Conservation (phyloP, 2,888 invertebrate genomes). For the Rotaria macrura region DNA sequence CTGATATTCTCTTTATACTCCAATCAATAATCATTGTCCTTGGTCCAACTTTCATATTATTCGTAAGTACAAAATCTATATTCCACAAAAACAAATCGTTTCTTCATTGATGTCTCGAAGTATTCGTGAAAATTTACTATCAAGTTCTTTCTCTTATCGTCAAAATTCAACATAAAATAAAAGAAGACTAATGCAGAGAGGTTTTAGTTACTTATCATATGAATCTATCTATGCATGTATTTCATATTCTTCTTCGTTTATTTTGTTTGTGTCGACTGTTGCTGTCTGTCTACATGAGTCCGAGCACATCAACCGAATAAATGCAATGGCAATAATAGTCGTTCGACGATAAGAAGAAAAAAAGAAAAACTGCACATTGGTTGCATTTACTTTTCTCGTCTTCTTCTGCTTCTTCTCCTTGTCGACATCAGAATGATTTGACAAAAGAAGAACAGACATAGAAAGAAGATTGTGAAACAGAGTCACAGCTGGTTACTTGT, state of each 20-base stretch:
- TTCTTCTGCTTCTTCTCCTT: not conserved
- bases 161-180: not conserved
- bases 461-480: not conserved
- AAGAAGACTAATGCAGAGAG: not conserved
- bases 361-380: not conserved
- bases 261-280: not conserved
- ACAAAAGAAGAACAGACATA: not conserved
- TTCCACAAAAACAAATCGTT: not conserved
- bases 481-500: not conserved
- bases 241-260: not conserved
- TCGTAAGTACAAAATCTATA: not conserved
- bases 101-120: not conserved
- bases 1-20: not conserved
- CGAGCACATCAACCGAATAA: not conserved
- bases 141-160: not conserved
- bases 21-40: not conserved
- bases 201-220: constrained; percentile 1
- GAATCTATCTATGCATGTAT: not conserved
- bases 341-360: not conserved
- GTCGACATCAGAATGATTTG: constrained; percentile 4
- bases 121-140: not conserved
- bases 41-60: not conserved
- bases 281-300: not conserved
- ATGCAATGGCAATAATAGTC: not conserved
- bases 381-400: constrained; percentile 18